Percentiles rank a stretch among this genome's conserved stretches.
These are phyloP conservation scores for Sebastes paucispinis DNA, from an alignment of 2,797 vertebrate genomes.

Conservation along the genomic window DNA sequence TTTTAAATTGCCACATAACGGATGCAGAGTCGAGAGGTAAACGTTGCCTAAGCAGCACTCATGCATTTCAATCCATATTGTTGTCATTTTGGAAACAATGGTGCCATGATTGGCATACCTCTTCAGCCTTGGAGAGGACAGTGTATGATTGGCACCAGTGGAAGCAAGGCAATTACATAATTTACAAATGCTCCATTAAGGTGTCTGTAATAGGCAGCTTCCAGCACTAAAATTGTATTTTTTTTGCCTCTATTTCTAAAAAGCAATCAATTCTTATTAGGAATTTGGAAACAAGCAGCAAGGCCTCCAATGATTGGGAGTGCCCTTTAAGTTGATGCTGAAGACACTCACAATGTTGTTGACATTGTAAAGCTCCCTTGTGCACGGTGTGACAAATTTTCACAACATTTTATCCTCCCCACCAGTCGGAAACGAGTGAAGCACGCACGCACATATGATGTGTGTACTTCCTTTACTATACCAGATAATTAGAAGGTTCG, in stretches of 20 bases:
- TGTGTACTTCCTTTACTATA: conserved; percentile 72
- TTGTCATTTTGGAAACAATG: conserved; percentile 75
- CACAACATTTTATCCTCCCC: conserved; percentile 54
- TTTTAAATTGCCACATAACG: conserved; percentile 70
- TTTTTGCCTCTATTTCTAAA: conserved; percentile 44
- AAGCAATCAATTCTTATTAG: conserved; percentile 43
- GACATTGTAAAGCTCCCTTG: conserved; percentile 50
- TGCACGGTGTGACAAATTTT: conserved; percentile 55
- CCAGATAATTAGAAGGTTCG: conserved; percentile 82
- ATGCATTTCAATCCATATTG: conserved; percentile 65
- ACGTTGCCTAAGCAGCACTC: conserved; percentile 68
- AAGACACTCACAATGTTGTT: conserved; percentile 46
- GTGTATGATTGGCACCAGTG: conserved; percentile 39
- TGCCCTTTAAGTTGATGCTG: conserved; percentile 36
- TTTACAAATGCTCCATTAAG: conserved; percentile 65
- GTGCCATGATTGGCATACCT: conserved; percentile 63
- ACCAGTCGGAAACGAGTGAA: conserved; percentile 55
- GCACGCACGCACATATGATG: conserved; percentile 58
- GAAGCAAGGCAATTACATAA: conserved; percentile 62
- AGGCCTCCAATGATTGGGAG: conserved; percentile 22
- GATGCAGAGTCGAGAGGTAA: conserved; percentile 61
- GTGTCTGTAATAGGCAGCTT: conserved; percentile 46
- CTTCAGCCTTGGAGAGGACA: conserved; percentile 52
- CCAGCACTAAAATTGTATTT: conserved; percentile 50
- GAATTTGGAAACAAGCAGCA: conserved; percentile 28